phyloP scores from a whole-genome alignment of 2,113 vertebrate genomes.

The Podiceps cristatus region DNA sequence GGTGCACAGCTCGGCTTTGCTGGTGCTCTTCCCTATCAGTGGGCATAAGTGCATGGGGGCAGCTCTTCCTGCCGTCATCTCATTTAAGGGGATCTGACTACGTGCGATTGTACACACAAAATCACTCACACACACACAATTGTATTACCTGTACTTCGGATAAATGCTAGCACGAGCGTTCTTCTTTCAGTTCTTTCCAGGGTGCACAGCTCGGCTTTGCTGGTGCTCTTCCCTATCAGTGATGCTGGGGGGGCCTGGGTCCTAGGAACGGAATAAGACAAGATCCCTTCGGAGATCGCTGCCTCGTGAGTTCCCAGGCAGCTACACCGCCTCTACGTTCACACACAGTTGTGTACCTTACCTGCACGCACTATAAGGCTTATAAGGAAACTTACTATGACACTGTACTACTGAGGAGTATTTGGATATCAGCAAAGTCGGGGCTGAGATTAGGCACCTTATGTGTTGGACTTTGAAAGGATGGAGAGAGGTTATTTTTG shows the following conservation, averaged over 20 bases:
- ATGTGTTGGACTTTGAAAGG: not conserved
- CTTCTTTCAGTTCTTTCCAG: not conserved
- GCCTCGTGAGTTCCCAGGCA: fast-evolving
- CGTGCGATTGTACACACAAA: fast-evolving
- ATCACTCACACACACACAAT: too few relatives aligned
- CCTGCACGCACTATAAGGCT: fast-evolving
- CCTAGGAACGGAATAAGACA: not conserved
- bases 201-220: not conserved
- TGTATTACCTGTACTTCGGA: not conserved
- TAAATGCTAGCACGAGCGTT: fast-evolving
- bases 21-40: not conserved
- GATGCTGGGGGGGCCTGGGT: not conserved
- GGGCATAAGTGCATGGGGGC: not conserved
- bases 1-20: not conserved
- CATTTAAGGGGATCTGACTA: not conserved
- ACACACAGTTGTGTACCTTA: fast-evolving
- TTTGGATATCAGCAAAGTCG: not conserved
- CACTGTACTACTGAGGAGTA: fast-evolving
- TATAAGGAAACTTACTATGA: not conserved
- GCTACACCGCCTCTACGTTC: not conserved
- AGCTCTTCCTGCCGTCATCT: not conserved
- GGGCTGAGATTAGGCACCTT: not conserved
- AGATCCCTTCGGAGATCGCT: not conserved
- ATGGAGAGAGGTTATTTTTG: not conserved
- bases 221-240: not conserved